A percentile compares a stretch with the other conserved stretches of the same genome.
Evolutionary conservation across 2,797 vertebrate species (phyloP).

Genomic region (Chanos chanos): DNA sequence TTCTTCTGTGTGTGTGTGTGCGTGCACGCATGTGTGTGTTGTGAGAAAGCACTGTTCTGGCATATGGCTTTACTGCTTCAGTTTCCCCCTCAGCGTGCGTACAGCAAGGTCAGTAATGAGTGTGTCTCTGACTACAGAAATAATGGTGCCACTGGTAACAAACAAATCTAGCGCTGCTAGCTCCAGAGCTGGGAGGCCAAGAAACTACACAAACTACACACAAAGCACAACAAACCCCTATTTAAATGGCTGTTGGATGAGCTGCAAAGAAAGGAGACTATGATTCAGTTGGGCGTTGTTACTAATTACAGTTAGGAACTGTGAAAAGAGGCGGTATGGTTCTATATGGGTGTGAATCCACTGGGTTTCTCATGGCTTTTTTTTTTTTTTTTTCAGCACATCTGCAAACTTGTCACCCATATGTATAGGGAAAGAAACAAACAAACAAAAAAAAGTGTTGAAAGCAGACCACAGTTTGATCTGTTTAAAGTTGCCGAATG

Average conservation of each 20-base stretch:
- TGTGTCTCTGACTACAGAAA: constrained; percentile 9
- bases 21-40: neutral
- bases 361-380: neutral
- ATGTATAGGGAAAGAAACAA: too few relatives aligned
- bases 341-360: neutral
- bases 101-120: constrained; percentile 30
- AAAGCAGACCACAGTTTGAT: constrained; percentile 53
- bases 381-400: constrained; percentile 32
- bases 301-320: constrained; percentile 13
- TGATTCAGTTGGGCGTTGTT: constrained; percentile 10
- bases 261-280: neutral
- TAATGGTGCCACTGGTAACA: constrained; percentile 1
- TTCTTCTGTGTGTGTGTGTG: constrained; percentile 7
- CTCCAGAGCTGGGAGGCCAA: too few relatives aligned
- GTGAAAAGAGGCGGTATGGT: too few relatives aligned
- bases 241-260: neutral
- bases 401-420: constrained; percentile 61
- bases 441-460: constrained; percentile 56
- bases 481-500: constrained; percentile 53
- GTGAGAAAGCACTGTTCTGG: neutral
- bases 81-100: neutral
- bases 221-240: too few relatives aligned
- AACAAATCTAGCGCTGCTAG: neutral
- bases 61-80: neutral
- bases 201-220: too few relatives aligned